Evolutionary conservation across 2,888 invertebrate species (phyloP).

Genomic region (Selenia dentaria): DNA sequence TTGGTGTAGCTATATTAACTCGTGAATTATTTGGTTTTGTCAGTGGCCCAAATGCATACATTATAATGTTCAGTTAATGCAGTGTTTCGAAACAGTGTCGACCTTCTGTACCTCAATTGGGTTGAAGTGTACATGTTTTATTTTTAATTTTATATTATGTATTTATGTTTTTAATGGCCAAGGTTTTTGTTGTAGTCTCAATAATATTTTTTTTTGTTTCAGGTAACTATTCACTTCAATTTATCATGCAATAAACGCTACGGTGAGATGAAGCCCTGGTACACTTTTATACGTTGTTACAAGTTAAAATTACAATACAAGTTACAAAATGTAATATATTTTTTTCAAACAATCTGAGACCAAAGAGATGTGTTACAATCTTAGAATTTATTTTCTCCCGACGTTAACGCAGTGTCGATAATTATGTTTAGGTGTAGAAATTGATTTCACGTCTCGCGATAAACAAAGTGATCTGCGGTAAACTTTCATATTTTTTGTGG

Average conservation of each 20-base stretch:
- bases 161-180: slow-evolving; percentile 34
- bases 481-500: slow-evolving; percentile 20
- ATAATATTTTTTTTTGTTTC: slow-evolving; percentile 59
- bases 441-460: slow-evolving; percentile 10
- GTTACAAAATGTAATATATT: too few relatives aligned
- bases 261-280: slow-evolving; percentile 56
- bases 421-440: slow-evolving; percentile 6
- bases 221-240: slow-evolving; percentile 58
- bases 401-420: not conserved
- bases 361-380: not conserved
- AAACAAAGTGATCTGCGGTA: slow-evolving; percentile 9
- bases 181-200: slow-evolving; percentile 34
- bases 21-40: slow-evolving; percentile 49
- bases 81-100: slow-evolving; percentile 64
- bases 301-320: not conserved
- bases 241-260: slow-evolving; percentile 47
- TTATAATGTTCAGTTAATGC: slow-evolving; percentile 63
- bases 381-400: not conserved
- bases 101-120: slow-evolving; percentile 62
- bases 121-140: slow-evolving; percentile 51
- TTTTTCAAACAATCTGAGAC: not conserved
- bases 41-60: slow-evolving; percentile 70
- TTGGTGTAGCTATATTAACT: slow-evolving; percentile 23
- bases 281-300: not conserved
- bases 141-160: slow-evolving; percentile 43